These are phyloP conservation scores for Pteronura brasiliensis DNA, from an alignment of 2,113 vertebrate genomes.

Conservation along the genomic window DNA sequence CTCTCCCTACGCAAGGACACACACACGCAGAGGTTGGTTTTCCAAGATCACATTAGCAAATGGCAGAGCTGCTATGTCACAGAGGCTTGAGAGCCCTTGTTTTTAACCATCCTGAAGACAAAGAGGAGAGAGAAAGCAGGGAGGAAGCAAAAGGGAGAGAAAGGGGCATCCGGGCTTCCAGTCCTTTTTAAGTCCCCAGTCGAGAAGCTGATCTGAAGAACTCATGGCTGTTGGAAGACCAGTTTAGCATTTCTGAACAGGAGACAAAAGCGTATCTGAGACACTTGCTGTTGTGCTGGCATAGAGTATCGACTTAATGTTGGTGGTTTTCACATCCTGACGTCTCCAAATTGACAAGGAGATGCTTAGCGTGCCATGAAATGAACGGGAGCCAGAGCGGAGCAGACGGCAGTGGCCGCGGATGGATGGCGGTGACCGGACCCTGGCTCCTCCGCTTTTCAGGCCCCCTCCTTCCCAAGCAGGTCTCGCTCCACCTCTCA, in stretches of 20 bases:
- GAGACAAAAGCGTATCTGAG: constrained; percentile 76
- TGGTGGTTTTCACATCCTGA: constrained; percentile 74
- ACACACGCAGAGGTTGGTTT: background rate
- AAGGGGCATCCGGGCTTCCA: background rate
- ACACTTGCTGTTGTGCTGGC: constrained; percentile 73
- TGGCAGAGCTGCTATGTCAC: background rate
- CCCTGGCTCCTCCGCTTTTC: background rate
- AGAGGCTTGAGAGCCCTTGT: too few species aligned
- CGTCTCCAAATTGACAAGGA: constrained; percentile 74
- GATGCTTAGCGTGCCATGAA: constrained; percentile 76
- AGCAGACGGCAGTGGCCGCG: constrained; percentile 50
- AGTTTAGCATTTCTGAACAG: constrained; percentile 71
- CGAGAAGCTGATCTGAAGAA: background rate
- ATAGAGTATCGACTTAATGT: constrained; percentile 76
- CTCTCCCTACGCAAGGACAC: background rate
- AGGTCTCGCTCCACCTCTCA: background rate
- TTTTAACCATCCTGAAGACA: background rate
- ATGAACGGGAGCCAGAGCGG: constrained; percentile 70
- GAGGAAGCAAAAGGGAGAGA: background rate
- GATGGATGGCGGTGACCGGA: constrained; percentile 26
- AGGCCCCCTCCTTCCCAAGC: background rate
- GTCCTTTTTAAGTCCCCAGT: background rate
- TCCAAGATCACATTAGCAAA: background rate
- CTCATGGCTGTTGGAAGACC: constrained; percentile 70
- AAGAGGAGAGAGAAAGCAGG: background rate